Evolutionary conservation across 2,113 vertebrate species (phyloP).

Genomic region (Lophura nycthemera): DNA sequence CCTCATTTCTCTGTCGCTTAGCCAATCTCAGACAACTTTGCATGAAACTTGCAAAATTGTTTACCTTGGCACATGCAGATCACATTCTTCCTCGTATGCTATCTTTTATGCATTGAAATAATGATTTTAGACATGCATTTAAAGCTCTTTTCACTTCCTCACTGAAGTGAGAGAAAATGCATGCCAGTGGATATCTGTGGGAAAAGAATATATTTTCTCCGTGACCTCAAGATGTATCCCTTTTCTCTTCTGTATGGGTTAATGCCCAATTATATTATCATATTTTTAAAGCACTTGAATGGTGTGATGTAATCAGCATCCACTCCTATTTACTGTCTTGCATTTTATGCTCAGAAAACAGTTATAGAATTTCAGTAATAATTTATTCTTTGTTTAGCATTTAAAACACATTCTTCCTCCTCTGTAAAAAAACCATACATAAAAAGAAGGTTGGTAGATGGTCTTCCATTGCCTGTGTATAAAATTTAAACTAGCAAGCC

Average conservation of each 20-base stretch:
- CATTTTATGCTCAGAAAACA: not conserved
- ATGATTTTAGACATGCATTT: not conserved
- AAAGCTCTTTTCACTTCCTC: not conserved
- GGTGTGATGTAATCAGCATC: not conserved
- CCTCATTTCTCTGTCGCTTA: not conserved
- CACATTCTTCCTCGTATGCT: not conserved
- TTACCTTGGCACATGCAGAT: not conserved
- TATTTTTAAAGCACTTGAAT: not conserved
- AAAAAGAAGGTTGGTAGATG: not conserved
- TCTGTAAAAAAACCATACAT: not conserved
- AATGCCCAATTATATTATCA: not conserved
- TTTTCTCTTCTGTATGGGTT: not conserved
- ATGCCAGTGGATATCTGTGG: not conserved
- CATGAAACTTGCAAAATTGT: not conserved
- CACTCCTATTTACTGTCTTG: not conserved
- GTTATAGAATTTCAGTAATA: not conserved
- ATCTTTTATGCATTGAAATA: not conserved
- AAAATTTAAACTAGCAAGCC: not conserved
- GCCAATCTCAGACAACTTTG: not conserved
- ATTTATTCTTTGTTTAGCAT: not conserved
- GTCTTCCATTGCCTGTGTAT: not conserved
- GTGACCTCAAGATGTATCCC: not conserved
- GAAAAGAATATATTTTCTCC: not conserved
- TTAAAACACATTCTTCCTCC: not conserved
- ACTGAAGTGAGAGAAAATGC: not conserved